Base-by-base conservation (phyloP, 2,888 invertebrate species). In the Gymnosoma rotundatum region DNA sequence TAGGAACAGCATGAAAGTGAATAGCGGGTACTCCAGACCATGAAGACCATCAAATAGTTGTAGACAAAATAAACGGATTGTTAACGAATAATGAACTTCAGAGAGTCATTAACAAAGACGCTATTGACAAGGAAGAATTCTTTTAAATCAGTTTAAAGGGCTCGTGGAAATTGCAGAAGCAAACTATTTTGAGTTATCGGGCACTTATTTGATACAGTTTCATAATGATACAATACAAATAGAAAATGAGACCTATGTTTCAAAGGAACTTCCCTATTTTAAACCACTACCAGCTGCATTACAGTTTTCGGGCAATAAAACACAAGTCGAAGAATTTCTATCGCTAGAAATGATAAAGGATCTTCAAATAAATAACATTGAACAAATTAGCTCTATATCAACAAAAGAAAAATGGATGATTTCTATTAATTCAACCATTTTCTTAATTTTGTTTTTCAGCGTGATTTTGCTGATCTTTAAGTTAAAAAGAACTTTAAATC, bases 221-320 rank as follows among this genome's bases (percentile, higher is more conserved):
- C 45, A 45, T 45, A 45, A 45, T 45, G 45, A 52, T 20, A 52
- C 20, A 38, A 58, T 60, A 42, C 20, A 63, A 63, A 63, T 63
- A 21, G 25, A 63, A 16, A 63, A 58, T 58, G 25, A 25, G 25
- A 25, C 4, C 25, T 58, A 36, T 36, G n/a, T 36, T n/a, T 58
- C 36, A 36, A 58, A 63, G 20, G 45, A 63, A 63, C 21, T 63
- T 45, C 14, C 45, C 12, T 21, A n/a, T 14, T n/a, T 21, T 9
- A 63, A 63, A 21, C 45, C 63, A 63, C 63, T 63, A 21, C 45
- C 45, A 63, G 63, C 63, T 45, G 63, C 45, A 63, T 21, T 63
- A 63, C 45, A 63, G 16, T 21, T 63, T 45, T 63, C 45, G 8
- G 45, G 21, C 10, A 63, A 63, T 63, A 63, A 63, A 63, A 21